Base-by-base conservation (phyloP, 1,140 invertebrate genomes). In the Tribolium madens region DNA sequence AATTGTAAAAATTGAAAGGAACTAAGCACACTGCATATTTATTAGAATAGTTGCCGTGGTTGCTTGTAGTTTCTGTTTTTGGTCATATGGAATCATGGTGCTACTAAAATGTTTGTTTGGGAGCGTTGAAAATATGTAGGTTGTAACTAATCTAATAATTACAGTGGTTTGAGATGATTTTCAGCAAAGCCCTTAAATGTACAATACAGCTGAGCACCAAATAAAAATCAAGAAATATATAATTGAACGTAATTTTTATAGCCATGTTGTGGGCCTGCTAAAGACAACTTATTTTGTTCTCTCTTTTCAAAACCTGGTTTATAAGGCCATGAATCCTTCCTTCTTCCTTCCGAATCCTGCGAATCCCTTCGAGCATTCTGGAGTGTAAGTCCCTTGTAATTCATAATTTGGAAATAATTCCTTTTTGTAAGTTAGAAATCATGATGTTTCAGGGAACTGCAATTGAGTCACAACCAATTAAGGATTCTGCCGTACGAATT, bases 401-500 rank as follows among this genome's bases (percentile, higher is more conserved):
- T 64, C 13, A 14, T 33, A 33, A 6, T 64, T 64, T 64, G 12
- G 9, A 64, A 64, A 33, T 64, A 64, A 64, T 64, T 64, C 57
- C n/a, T n/a, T 33, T 64, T 64, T 31, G 3, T 64, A 64, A 64
- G 57, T 64, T 64, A 64, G 26, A 13, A 14, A 33, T 60, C 12
- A 15, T 26, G 18, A 50, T 68, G 70, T 92, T 91, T 14, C 87
- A 96, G 96, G 87, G 97, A 99, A 88, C 90, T 99, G 79, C 91
- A 97, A 82, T 89, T 99, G 70, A 96, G 95, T 87, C 93, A 99
- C 88, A 99, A 99, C 88, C 93, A 93, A 84, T 89, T 99, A 78
- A 91, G 97, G 60, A 92, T 94, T 78, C 89, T 99, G 82, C 98
- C 98, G 1, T 98, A 96, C 87, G 97, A 99, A 88, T 90, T 99